Conservation (phyloP, 2,888 invertebrate species). For the Nipponacmea schrenckii region DNA sequence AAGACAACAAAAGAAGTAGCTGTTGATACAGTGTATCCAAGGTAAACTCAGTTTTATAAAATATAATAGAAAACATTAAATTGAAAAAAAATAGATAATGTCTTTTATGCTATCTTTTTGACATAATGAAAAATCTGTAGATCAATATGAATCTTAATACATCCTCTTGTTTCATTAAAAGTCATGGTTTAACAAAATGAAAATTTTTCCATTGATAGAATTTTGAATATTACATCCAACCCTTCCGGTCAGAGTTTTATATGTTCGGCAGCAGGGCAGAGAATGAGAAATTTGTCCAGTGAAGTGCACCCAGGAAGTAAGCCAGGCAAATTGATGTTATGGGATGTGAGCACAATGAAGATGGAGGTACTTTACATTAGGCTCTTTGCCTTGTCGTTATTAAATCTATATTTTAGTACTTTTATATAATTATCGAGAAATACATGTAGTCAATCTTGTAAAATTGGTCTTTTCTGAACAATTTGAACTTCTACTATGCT, state of each 20-base stretch:
- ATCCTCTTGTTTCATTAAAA: too few relatives aligned
- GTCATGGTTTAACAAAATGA: too few relatives aligned
- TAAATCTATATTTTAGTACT: too few relatives aligned
- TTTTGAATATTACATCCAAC: conserved; percentile 71
- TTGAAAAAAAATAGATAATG: background rate
- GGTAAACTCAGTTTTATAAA: conserved; percentile 36
- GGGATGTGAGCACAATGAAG: conserved; percentile 73
- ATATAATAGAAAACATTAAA: background rate
- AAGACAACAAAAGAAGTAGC: conserved; percentile 73
- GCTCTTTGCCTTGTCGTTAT: too few relatives aligned
- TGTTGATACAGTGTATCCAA: conserved; percentile 57
- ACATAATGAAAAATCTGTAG: too few relatives aligned
- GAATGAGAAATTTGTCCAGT: conserved; percentile 35
- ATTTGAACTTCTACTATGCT: too few relatives aligned
- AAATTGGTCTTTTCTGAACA: too few relatives aligned
- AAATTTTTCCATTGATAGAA: conserved; percentile 50
- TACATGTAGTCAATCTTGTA: too few relatives aligned
- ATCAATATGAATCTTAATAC: too few relatives aligned
- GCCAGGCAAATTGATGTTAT: conserved; percentile 71
- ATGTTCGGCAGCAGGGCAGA: conserved; percentile 58
- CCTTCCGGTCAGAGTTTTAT: conserved; percentile 71
- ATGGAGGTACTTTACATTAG: conserved; percentile 67
- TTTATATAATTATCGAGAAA: too few relatives aligned
- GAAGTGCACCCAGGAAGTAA: conserved; percentile 29
- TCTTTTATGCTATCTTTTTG: background rate